A percentile compares a stretch with the other conserved stretches of the same genome.
Conservation (phyloP, 2,113 vertebrate species). For the Grantiella picta region DNA sequence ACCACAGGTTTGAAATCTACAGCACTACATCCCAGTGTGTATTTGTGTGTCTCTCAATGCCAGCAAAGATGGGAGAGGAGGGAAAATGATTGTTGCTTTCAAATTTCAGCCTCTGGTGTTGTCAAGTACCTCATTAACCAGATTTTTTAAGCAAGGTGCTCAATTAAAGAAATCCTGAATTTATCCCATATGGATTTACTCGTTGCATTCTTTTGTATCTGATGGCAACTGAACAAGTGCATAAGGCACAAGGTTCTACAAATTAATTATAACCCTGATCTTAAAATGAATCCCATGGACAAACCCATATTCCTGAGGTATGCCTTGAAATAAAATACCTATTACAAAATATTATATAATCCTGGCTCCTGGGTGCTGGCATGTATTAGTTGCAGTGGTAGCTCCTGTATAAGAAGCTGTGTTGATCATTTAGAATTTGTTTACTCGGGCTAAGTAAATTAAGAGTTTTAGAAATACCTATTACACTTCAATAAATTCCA, state of each 20-base stretch:
- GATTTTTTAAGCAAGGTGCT: background rate
- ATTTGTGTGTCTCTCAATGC: background rate
- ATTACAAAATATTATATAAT: background rate
- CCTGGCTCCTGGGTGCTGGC: background rate
- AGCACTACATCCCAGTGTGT: background rate
- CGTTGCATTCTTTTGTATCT: background rate
- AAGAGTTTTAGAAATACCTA: background rate
- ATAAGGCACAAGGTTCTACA: background rate
- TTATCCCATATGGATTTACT: background rate
- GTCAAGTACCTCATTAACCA: background rate
- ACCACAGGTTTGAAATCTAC: background rate
- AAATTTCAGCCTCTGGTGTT: background rate
- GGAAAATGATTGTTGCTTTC: background rate
- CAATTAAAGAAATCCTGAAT: background rate
- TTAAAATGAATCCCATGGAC: background rate
- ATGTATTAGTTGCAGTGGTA: background rate
- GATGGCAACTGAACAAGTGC: background rate
- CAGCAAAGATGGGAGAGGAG: background rate
- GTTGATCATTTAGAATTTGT: background rate
- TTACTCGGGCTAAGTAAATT: background rate
- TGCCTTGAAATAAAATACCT: background rate
- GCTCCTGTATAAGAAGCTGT: background rate
- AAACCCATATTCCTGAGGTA: background rate
- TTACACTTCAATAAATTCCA: constrained; percentile 4
- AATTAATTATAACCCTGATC: background rate